A percentile compares a stretch with the other conserved stretches of the same genome.
These are phyloP conservation scores for Oostethus manadensis DNA, from an alignment of 2,113 vertebrate genomes.

Conservation along the genomic window DNA sequence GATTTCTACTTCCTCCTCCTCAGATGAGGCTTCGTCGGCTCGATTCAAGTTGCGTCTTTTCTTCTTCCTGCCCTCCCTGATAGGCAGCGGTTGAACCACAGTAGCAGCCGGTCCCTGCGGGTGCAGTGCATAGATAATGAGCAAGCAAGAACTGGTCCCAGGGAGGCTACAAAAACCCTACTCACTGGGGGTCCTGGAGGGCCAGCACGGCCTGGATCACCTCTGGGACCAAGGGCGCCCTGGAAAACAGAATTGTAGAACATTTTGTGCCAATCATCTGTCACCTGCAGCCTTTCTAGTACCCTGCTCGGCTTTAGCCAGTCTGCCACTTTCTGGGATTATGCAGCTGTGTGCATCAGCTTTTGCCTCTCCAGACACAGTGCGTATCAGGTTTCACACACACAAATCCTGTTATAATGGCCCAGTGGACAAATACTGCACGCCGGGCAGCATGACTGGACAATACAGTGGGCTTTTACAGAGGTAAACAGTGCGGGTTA, in stretches of 20 bases:
- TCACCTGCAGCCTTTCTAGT: conserved; percentile 37
- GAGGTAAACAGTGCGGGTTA: conserved; percentile 32
- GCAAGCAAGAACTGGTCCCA: conserved; percentile 1
- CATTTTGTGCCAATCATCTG: conserved; percentile 33
- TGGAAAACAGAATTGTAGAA: conserved; percentile 45
- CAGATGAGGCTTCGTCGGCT: conserved; percentile 36
- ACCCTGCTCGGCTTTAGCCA: conserved; percentile 30
- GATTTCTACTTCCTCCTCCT: conserved; percentile 45
- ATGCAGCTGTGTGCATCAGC: conserved; percentile 60
- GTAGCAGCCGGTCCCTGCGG: conserved; percentile 75
- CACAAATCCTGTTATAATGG: conserved; percentile 57
- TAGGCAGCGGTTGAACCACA: conserved; percentile 66
- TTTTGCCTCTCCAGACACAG: conserved; percentile 43
- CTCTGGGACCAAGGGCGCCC: conserved; percentile 75
- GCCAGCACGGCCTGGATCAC: conserved; percentile 75
- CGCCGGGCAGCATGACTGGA: conserved; percentile 32
- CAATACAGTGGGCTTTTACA: conserved; percentile 39
- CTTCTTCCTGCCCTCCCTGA: conserved; percentile 64
- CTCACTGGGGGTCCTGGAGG: conserved; percentile 78
- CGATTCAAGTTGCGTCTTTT: conserved; percentile 53
- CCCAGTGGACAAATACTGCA: conserved; percentile 44
- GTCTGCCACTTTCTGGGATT: conserved; percentile 54
- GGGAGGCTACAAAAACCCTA: conserved; percentile 16
- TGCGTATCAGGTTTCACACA: conserved; percentile 38
- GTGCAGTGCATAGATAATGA: conserved; percentile 12